Evolutionary conservation across 2,888 invertebrate species (phyloP).

Genomic region (Cosmia trapezina): DNA sequence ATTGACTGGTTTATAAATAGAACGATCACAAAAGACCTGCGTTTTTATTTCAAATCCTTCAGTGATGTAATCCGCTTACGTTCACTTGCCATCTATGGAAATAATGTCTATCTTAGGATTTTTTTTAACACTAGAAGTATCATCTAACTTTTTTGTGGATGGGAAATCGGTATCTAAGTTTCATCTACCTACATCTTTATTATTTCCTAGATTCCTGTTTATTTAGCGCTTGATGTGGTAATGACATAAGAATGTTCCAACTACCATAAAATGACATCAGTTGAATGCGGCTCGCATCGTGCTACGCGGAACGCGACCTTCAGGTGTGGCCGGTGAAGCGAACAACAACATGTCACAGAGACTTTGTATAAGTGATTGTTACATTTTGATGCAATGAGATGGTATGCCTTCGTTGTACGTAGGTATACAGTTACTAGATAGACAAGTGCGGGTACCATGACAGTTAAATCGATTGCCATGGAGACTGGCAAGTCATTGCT

Average conservation of each 20-base stretch:
- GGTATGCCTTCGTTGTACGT: conserved; percentile 11
- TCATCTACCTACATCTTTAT: conserved; percentile 34
- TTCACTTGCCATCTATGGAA: conserved; percentile 35
- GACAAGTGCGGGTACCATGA: background rate
- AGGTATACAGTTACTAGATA: background rate
- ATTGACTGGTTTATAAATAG: conserved; percentile 39
- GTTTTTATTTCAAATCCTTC: conserved; percentile 30
- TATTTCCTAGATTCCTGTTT: conserved; percentile 40
- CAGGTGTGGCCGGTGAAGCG: conserved; percentile 69
- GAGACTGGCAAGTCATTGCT: background rate
- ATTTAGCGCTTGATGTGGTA: conserved; percentile 72
- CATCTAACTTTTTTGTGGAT: too few relatives aligned
- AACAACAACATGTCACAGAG: conserved; percentile 63
- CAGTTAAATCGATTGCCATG: conserved; percentile 21
- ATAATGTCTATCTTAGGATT: conserved; percentile 44
- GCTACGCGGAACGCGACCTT: conserved; percentile 74
- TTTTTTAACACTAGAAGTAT: conserved; percentile 23
- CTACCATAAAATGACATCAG: conserved; percentile 73
- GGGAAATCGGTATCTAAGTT: too few relatives aligned
- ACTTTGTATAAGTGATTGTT: conserved; percentile 58
- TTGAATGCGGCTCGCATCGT: conserved; percentile 67
- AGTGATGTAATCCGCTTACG: conserved; percentile 46
- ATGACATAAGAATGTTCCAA: conserved; percentile 78
- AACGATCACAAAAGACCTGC: conserved; percentile 36
- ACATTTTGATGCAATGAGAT: conserved; percentile 60